Conservation (phyloP, 2,888 invertebrate species). For the Xestia ashworthii region DNA sequence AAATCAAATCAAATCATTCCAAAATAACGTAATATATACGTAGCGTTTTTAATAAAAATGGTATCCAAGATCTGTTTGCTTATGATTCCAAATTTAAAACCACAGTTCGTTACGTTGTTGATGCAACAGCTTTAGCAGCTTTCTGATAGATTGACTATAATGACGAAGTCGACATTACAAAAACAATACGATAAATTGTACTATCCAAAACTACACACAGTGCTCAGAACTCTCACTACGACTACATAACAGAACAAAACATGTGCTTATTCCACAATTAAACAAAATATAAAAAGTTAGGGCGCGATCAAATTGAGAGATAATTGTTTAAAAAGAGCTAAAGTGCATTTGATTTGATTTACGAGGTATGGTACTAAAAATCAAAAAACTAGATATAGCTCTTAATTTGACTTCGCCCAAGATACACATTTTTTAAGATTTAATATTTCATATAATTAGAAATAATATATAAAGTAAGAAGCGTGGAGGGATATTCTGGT, state of each 20-base stretch:
- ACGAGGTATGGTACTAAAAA: background rate
- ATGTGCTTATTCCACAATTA: slow-evolving; percentile 26
- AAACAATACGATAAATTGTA: background rate
- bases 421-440: background rate
- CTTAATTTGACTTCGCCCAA: background rate
- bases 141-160: background rate
- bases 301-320: background rate
- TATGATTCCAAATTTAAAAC: background rate
- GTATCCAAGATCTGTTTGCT: background rate
- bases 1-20: background rate
- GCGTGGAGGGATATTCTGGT: background rate
- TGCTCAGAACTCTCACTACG: background rate
- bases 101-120: background rate
- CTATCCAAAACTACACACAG: background rate
- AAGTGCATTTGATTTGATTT: background rate
- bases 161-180: background rate
- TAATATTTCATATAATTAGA: background rate
- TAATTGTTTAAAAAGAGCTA: background rate
- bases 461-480: background rate
- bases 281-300: slow-evolving; percentile 3
- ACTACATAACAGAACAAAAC: slow-evolving; percentile 18
- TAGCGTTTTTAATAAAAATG: background rate
- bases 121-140: background rate
- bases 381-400: background rate
- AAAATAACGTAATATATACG: background rate